Evolutionary conservation across 1,140 invertebrate genomes (phyloP), one percentile per base, ranked within the genome.

Genomic region (Cylas formicarius): DNA sequence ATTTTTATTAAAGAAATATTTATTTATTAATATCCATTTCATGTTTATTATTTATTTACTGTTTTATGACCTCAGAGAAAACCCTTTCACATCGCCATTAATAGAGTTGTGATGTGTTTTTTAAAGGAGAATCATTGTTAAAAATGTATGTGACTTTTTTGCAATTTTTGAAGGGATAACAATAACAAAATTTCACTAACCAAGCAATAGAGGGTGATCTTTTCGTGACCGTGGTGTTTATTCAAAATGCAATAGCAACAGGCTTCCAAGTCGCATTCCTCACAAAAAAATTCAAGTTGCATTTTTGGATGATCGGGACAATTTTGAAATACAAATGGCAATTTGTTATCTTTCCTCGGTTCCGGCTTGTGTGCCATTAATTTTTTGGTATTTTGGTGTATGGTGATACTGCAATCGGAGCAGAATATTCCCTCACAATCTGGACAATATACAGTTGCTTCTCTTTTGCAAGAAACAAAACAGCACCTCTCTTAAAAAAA

Each of bases 181-280:
- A n/a, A n/a, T n/a, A n/a, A n/a, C n/a, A n/a, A n/a, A n/a, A 5
- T 7, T 20, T 10, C 9, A 21, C 49, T 48, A 35, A 52, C 50
- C 35, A 48, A 11, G 19, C 19, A 33, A n/a, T 16, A 40, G 16
- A 52, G 27, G 19, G 31, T 9, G 8, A 37, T 36, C 18, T 44
- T 38, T 20, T 49, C 38, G 24, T 53, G 47, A 22, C 33, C 35
- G 6, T 21, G 20, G 33, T 53, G 52, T 13, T 43, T 42, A 5
- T 49, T 38, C 2, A 53, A 17, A 9, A 43, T 31, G 23, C 52
- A 50, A 27, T 53, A 53, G 18, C 52, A 53, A 29, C 52, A 53
- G 19, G 27, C 39, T 8, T 20, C 24, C 18, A 34, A 11, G 13
- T 44, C 28, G 14, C 52, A 53, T 5, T 16, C 26, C 14, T 45